Evolutionary conservation across 2,113 vertebrate genomes (phyloP), one percentile per base, ranked within the genome.

Genomic region (Phrynosoma platyrhinos): DNA sequence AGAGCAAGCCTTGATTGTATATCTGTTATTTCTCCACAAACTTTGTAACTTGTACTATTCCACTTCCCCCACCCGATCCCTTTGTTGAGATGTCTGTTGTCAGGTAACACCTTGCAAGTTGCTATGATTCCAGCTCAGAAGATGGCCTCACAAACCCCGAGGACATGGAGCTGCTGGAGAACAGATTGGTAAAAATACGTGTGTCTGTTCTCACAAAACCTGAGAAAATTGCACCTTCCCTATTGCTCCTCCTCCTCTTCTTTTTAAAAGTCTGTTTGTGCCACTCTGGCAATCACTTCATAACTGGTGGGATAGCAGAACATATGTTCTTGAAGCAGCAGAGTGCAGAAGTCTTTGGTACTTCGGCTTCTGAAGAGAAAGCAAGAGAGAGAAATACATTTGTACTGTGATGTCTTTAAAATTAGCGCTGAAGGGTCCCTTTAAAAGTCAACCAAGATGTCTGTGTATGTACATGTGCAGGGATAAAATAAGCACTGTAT

Each of bases 101-200:
- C 90, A 94, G 87, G 90, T 87, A 94, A 81, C 85, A 89, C 75
- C 42, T 74, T 83, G 89, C 86, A 92, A 83, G 82, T 88, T 91
- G 87, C 0, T 0, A 32, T 88, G 90, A 93, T 93, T 94, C 88
- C 10, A 5, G 94, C 94, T 90, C 94, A 87, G 90, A 78, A 69
- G 84, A 58, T 89, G 91, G 95, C 91, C 94, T 95, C 91, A 91
- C 90, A 94, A 95, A 95, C 96, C 95, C 95, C 79, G 93, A n/a
- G 93, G 96, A 95, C 95, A 94, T 93, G 91, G 89, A 92, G 91
- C 94, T 96, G 91, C 93, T 91, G 90, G 94, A 92, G 95, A 96
- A 96, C 97, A 97, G 97, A 95, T 97, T 95, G 94, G 96, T 97
- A 96, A 96, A 96, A 97, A 96, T 95, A 95, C 90, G 96, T 94